Conservation (phyloP, 1,140 invertebrate species). For the Arion vulgaris region DNA sequence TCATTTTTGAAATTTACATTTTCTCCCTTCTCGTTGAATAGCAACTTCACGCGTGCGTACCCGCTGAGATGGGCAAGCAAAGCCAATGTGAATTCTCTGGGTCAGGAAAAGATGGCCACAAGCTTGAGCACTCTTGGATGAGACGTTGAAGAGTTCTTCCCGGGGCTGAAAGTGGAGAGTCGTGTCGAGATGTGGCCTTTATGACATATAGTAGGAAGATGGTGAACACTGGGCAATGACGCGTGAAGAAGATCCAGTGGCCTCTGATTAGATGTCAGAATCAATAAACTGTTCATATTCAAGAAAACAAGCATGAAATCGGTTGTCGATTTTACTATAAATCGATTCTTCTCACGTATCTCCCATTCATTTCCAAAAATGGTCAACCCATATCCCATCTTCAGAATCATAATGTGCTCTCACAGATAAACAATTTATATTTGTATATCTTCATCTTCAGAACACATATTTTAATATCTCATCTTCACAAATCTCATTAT, state of each 20-base stretch:
- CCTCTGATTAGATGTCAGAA: background rate
- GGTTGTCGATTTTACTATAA: background rate
- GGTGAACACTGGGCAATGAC: background rate
- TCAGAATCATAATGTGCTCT: no score
- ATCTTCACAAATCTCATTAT: no score
- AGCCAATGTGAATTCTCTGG: background rate
- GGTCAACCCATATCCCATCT: no score
- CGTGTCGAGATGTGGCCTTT: constrained; percentile 7
- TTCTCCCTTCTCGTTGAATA: background rate
- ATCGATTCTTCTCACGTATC: background rate
- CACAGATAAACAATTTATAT: no score
- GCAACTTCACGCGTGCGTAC: background rate
- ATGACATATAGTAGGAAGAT: background rate
- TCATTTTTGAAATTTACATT: background rate
- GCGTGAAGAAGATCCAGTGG: background rate
- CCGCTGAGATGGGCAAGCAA: constrained; percentile 5
- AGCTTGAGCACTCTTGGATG: background rate
- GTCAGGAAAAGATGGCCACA: background rate
- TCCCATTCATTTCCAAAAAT: background rate
- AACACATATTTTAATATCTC: no score
- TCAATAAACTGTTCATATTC: background rate
- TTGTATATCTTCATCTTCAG: no score
- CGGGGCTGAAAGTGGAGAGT: background rate
- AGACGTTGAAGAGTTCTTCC: background rate
- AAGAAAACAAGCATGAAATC: background rate